Percentiles rank a stretch among this genome's conserved stretches.
These are phyloP conservation scores for Drosophila kikkawai DNA, from an alignment of 1,140 invertebrate species.

Conservation along the genomic window DNA sequence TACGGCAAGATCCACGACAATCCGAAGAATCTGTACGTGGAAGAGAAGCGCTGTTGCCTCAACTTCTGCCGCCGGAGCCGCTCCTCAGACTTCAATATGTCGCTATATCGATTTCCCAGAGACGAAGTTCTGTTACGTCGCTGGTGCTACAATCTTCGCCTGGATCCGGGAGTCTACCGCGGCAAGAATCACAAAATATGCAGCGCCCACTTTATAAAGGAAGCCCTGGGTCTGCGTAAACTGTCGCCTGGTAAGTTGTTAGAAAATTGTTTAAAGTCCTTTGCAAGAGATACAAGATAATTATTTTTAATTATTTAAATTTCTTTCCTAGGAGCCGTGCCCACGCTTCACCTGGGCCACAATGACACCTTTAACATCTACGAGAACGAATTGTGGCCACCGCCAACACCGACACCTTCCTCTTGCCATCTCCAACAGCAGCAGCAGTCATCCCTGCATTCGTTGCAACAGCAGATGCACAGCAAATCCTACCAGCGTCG, in stretches of 20 bases:
- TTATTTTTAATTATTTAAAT: too few species aligned
- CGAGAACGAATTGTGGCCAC: constrained; percentile 77
- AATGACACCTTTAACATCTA: constrained; percentile 82
- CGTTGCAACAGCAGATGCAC: constrained; percentile 44
- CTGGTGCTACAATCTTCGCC: constrained; percentile 80
- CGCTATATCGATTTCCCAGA: constrained; percentile 76
- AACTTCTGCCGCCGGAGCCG: constrained; percentile 77
- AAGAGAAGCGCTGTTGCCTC: constrained; percentile 79
- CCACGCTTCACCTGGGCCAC: constrained; percentile 77
- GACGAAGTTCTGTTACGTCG: constrained; percentile 73
- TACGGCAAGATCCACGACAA: constrained; percentile 82
- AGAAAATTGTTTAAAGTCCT: too few species aligned
- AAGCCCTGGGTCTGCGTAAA: constrained; percentile 73
- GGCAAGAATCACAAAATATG: constrained; percentile 84
- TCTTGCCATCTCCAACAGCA: constrained; percentile 38
- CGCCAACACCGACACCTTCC: constrained; percentile 61
- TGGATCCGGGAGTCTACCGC: constrained; percentile 77
- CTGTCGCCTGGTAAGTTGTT: constrained; percentile 64
- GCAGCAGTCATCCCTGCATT: constrained; percentile 43
- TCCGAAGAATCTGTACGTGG: constrained; percentile 74
- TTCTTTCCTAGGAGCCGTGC: constrained; percentile 59
- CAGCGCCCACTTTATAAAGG: constrained; percentile 80
- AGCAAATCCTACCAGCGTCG: constrained; percentile 65
- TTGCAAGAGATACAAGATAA: too few species aligned
- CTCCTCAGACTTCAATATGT: constrained; percentile 80